Evolutionary conservation across 2,888 invertebrate genomes (phyloP).

Genomic region (Tridacna crocea): DNA sequence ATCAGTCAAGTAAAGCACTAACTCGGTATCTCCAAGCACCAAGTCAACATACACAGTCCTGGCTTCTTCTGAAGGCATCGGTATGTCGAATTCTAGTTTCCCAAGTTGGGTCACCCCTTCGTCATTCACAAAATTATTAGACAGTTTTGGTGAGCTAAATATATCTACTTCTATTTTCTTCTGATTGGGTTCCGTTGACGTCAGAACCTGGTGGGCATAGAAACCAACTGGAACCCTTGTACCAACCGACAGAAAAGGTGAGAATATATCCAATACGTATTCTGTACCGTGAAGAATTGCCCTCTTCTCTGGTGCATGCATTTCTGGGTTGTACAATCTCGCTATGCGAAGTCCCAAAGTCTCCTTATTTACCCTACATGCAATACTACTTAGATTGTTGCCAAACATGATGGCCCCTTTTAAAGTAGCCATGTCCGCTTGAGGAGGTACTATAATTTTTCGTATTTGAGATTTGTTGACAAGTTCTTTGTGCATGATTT

Average conservation of each 20-base stretch:
- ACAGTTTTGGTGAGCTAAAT: slow-evolving; percentile 38
- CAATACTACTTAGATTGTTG: slow-evolving; percentile 34
- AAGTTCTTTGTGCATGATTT: slow-evolving; percentile 54
- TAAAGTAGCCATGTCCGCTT: slow-evolving; percentile 53
- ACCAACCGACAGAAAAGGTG: slow-evolving; percentile 59
- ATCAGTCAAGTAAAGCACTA: slow-evolving; percentile 43
- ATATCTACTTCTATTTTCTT: slow-evolving; percentile 56
- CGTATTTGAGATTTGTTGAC: slow-evolving; percentile 52
- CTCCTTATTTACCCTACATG: slow-evolving; percentile 46
- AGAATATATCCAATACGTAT: slow-evolving; percentile 61
- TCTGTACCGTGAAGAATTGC: slow-evolving; percentile 41
- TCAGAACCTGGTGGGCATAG: slow-evolving; percentile 53
- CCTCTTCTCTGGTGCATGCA: slow-evolving; percentile 40
- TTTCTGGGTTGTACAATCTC: slow-evolving; percentile 58
- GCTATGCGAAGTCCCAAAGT: slow-evolving; percentile 56
- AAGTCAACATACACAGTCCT: slow-evolving; percentile 57
- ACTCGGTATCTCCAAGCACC: slow-evolving; percentile 52
- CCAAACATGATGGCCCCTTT: slow-evolving; percentile 61
- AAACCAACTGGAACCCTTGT: slow-evolving; percentile 60
- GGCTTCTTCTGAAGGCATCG: slow-evolving; percentile 51
- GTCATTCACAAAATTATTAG: slow-evolving; percentile 55
- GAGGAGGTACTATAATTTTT: slow-evolving; percentile 57
- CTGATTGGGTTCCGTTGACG: slow-evolving; percentile 57
- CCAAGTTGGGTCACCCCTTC: slow-evolving; percentile 50
- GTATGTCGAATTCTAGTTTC: slow-evolving; percentile 51